Conservation (phyloP, 2,888 invertebrate species). For the Nowickia ferox region DNA sequence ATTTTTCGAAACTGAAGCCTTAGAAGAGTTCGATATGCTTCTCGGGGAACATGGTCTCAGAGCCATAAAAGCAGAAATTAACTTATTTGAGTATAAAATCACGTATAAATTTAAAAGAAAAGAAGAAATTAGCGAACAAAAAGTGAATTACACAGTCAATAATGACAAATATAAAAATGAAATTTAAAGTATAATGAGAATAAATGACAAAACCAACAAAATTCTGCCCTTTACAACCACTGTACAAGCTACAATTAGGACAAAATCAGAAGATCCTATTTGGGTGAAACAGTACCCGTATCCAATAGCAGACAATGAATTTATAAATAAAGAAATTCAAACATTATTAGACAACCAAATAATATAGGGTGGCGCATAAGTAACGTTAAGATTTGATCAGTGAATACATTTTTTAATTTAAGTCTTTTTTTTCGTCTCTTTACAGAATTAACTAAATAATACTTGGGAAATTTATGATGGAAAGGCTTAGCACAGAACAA, state of each 20-base stretch:
- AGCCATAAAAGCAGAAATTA: slow-evolving; percentile 11
- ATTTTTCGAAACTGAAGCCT: slow-evolving; percentile 11
- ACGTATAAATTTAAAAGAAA: not conserved
- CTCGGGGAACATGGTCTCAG: too few species aligned
- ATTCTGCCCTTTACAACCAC: slow-evolving; percentile 18
- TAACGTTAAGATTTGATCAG: accelerated
- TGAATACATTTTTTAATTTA: too few species aligned
- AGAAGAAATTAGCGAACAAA: not conserved
- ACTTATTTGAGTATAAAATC: not conserved
- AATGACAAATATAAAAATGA: slow-evolving; percentile 23
- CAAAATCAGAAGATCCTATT: not conserved
- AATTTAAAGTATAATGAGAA: slow-evolving; percentile 17
- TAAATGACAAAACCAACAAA: slow-evolving; percentile 18
- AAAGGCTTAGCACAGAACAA: too few species aligned
- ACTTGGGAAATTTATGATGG: too few species aligned
- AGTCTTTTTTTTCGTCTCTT: too few species aligned
- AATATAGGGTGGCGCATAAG: not conserved
- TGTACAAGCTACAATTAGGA: not conserved
- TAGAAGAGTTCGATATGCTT: not conserved
- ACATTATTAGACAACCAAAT: not conserved
- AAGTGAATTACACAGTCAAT: not conserved
- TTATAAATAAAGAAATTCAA: not conserved
- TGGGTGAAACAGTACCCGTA: not conserved
- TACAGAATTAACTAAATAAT: too few species aligned
- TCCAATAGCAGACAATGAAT: not conserved